These are phyloP conservation scores for Alsophila aescularia DNA, from an alignment of 2,888 invertebrate genomes.

Conservation along the genomic window DNA sequence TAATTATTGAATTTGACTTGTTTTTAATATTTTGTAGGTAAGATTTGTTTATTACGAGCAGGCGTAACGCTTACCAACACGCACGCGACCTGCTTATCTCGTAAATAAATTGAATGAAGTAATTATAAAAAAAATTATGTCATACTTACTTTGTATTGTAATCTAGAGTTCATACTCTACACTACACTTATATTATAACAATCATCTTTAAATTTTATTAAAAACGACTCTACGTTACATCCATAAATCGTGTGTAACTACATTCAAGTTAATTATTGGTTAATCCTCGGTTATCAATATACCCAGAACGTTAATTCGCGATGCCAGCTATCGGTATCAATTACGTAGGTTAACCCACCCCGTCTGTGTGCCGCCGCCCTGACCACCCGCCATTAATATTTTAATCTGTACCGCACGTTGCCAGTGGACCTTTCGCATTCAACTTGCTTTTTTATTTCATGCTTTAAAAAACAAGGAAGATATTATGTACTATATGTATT, in stretches of 20 bases:
- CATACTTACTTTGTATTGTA: not conserved
- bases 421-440: constrained; percentile 5
- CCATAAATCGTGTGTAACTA: not conserved
- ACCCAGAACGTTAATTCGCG: constrained; percentile 21
- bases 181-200: not conserved
- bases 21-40: too few relatives aligned
- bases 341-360: constrained; percentile 43
- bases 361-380: constrained; percentile 49
- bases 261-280: constrained; percentile 18
- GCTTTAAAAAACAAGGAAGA: too few relatives aligned
- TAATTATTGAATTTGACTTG: too few relatives aligned
- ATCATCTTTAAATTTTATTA: not conserved
- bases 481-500: too few relatives aligned
- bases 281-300: constrained; percentile 25
- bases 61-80: too few relatives aligned
- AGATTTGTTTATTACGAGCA: too few relatives aligned
- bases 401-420: constrained; percentile 44
- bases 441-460: not conserved
- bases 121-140: too few relatives aligned
- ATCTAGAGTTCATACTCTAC: not conserved
- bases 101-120: too few relatives aligned
- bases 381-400: constrained; percentile 51
- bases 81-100: too few relatives aligned
- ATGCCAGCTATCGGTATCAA: constrained; percentile 49
- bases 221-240: not conserved